Conservation (phyloP, 2,888 invertebrate genomes). For the Gisinianus flammeolus region DNA sequence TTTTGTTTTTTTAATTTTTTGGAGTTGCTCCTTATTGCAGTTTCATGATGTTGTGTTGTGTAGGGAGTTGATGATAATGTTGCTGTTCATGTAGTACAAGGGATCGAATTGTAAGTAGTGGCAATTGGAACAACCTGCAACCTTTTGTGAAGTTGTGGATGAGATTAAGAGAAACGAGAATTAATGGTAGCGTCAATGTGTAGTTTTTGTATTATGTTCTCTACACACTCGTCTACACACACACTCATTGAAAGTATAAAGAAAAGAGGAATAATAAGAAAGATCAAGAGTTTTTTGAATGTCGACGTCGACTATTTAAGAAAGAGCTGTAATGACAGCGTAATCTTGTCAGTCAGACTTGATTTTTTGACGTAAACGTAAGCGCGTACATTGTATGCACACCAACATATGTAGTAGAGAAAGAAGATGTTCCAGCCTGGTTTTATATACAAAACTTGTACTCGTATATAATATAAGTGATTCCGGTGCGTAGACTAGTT, state of each 20-base stretch:
- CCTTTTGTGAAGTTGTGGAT: conserved; percentile 30
- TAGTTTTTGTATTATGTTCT: not conserved
- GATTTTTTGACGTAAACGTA: conserved; percentile 27
- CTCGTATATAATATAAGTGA: no score
- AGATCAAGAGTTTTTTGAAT: not conserved
- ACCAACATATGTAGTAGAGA: not conserved
- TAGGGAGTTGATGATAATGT: conserved; percentile 14
- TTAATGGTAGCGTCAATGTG: conserved; percentile 22
- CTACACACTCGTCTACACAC: not conserved
- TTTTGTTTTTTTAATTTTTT: no score
- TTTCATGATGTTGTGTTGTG: no score
- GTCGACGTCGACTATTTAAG: conserved; percentile 18
- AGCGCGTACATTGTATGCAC: not conserved
- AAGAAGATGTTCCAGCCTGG: not conserved
- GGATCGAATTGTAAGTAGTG: not conserved
- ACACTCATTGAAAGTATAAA: not conserved
- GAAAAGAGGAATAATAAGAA: not conserved
- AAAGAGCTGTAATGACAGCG: conserved; percentile 32
- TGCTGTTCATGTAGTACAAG: conserved; percentile 5
- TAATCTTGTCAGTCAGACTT: conserved; percentile 39
- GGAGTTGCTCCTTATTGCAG: no score
- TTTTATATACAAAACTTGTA: no score
- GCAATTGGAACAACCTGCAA: not conserved
- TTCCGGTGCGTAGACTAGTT: no score
- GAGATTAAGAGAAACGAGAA: conserved; percentile 20